Conservation (phyloP, 2,113 vertebrate genomes). For the Silurus meridionalis region DNA sequence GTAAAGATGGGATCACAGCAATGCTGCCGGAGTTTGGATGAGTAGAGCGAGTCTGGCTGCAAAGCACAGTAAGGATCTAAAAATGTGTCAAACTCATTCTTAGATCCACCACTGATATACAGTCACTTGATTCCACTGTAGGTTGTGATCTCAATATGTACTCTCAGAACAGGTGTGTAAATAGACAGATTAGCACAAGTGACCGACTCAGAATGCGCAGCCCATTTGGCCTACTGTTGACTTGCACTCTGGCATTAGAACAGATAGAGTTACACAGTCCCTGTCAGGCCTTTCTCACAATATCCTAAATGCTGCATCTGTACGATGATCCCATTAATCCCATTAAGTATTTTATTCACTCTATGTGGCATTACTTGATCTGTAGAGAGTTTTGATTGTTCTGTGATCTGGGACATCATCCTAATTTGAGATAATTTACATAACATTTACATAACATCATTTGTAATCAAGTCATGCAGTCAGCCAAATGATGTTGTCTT, state of each 20-base stretch:
- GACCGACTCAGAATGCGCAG: neutral
- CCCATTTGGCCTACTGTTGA: neutral
- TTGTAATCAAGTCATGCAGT: slow-evolving; percentile 33
- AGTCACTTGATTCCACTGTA: slow-evolving; percentile 22
- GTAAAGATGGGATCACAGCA: slow-evolving; percentile 41
- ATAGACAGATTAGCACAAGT: slow-evolving; percentile 21
- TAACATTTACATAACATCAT: slow-evolving; percentile 46
- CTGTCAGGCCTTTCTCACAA: neutral
- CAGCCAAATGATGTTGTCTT: slow-evolving; percentile 11
- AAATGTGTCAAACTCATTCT: neutral
- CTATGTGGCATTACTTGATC: neutral
- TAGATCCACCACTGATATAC: neutral
- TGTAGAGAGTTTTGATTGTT: slow-evolving; percentile 19
- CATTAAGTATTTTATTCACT: slow-evolving; percentile 26
- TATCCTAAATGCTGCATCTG: slow-evolving; percentile 19
- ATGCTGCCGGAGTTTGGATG: slow-evolving; percentile 21
- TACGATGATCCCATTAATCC: slow-evolving; percentile 27
- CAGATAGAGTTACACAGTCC: slow-evolving; percentile 2
- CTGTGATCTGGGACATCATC: slow-evolving; percentile 25
- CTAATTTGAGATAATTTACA: slow-evolving; percentile 44
- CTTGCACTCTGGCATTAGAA: slow-evolving; percentile 1
- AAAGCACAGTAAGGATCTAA: slow-evolving; percentile 2
- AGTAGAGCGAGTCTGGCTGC: slow-evolving; percentile 9
- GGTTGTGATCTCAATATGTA: slow-evolving; percentile 38
- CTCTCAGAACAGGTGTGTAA: slow-evolving; percentile 34